Evolutionary conservation across 1,140 invertebrate genomes (phyloP), one percentile per base, ranked within the genome.

Genomic region (Drosophila grimshawi): DNA sequence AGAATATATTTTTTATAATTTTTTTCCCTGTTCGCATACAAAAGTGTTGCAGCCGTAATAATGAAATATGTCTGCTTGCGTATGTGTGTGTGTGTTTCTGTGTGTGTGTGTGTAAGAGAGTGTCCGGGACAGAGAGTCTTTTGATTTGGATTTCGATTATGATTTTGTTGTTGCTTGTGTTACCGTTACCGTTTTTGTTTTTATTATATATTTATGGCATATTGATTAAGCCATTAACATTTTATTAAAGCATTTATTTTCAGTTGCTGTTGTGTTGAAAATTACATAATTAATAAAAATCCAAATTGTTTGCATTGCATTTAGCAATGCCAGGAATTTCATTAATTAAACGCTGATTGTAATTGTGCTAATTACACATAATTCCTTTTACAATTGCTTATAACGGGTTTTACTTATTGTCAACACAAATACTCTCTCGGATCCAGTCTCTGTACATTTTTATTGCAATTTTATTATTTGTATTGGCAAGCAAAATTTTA

Each of bases 171-270:
- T 39, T 52, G 63, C 27, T 57, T 48, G 39, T 49, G 67, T 66
- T 69, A 63, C n/a, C 62, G 45, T 55, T 64, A 41, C 41, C 39
- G 56, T 29, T 51, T 71, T 33, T 73, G n/a, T 60, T 73, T 62
- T 72, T 65, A 33, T 43, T 57, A 6, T 81, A 83, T 89, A 88
- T 88, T 88, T 88, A 88, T 88, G 85, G 85, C 86, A 88, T 88
- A 88, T 88, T 88, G 85, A 88, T 88, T 89, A 88, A 88, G 85
- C 88, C 78, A 88, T 88, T 88, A 89, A 85, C 85, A 88, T 88
- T 88, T 88, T 82, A 88, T 89, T 88, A 85, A 88, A 80, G 83
- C 85, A 89, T 78, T 86, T 78, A 66, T 78, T 76, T 80, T 72
- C 88, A 78, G 80, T 85, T 43, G 37, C 37, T 79, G 80, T 62